Evolutionary conservation across 2,113 vertebrate genomes (phyloP), one percentile per base, ranked within the genome.

Genomic region (Cyanoderma ruficeps): DNA sequence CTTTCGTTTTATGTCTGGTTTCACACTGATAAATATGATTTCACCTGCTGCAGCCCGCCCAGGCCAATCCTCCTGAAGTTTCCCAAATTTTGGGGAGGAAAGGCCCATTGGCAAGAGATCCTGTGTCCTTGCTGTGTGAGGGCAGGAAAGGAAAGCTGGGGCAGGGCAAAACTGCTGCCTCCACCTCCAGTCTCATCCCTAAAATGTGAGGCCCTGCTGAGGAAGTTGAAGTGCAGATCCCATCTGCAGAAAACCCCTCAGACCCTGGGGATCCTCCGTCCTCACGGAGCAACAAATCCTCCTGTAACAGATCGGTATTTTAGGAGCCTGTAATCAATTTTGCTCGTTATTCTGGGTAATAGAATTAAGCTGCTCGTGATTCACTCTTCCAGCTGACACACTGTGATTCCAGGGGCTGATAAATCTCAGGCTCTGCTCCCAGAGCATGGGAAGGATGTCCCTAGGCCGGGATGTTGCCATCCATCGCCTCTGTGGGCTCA

Each of bases 311-410:
- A 28, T 52, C 0, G 14, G 70, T 25, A 16, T 76, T 94, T 91
- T 46, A 27, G 92, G 61, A 77, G 82, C 78, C 90, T 91, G 41
- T 60, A 64, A 94, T 90, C 82, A 76, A 82, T 90, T 93, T 50
- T 79, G 57, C 53, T 82, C 37, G 5, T 94, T 95, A 65, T 61
- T 76, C 57, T 4, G 46, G 65, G 41, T 91, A 94, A 91, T 52
- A 24, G 68, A 91, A 95, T 89, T 76, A 92, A 95, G 80, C 50
- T n/a, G 75, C 35, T 61, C 20, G 4, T 93, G 96, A 97, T 90
- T 93, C 93, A 96, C 56, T 57, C 68, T 92, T 74, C 22, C 68
- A 94, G 49, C 39, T 44, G 88, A 89, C 3, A 1, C 28, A 31
- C 86, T 64, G 76, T 81, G 86, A 81, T 83, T 70, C 85, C 74